phyloP scores from a whole-genome alignment of 2,113 vertebrate species.

The Hiodon tergisus region DNA sequence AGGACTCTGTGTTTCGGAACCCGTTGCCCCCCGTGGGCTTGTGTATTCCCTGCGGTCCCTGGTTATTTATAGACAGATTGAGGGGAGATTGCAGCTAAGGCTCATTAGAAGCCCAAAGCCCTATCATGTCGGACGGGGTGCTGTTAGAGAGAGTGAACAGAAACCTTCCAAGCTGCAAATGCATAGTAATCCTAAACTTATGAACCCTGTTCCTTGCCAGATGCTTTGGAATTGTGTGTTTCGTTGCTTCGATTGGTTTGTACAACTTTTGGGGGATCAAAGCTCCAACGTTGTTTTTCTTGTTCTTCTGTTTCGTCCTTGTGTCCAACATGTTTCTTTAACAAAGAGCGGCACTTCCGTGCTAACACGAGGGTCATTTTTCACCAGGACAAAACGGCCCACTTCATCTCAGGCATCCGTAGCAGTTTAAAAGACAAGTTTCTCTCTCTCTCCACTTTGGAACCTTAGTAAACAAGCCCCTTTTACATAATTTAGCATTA shows the following conservation, averaged over 20 bases:
- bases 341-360: too few relatives aligned
- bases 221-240: not conserved
- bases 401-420: too few relatives aligned
- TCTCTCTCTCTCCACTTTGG: too few relatives aligned
- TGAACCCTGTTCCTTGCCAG: not conserved
- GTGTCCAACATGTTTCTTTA: too few relatives aligned
- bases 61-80: constrained; percentile 16
- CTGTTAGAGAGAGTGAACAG: constrained; percentile 5
- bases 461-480: too few relatives aligned
- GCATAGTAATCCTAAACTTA: not conserved
- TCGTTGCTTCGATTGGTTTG: not conserved
- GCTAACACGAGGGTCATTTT: too few relatives aligned
- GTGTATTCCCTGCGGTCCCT: not conserved
- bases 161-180: not conserved
- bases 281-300: too few relatives aligned
- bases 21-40: not conserved
- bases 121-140: not conserved
- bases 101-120: not conserved
- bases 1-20: not conserved
- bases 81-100: not conserved
- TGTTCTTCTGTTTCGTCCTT: too few relatives aligned
- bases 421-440: too few relatives aligned
- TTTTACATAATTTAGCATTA: too few relatives aligned
- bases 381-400: too few relatives aligned
- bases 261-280: not conserved